These are phyloP conservation scores for Strigamia crassipes DNA, from an alignment of 2,888 invertebrate species.

Conservation along the genomic window DNA sequence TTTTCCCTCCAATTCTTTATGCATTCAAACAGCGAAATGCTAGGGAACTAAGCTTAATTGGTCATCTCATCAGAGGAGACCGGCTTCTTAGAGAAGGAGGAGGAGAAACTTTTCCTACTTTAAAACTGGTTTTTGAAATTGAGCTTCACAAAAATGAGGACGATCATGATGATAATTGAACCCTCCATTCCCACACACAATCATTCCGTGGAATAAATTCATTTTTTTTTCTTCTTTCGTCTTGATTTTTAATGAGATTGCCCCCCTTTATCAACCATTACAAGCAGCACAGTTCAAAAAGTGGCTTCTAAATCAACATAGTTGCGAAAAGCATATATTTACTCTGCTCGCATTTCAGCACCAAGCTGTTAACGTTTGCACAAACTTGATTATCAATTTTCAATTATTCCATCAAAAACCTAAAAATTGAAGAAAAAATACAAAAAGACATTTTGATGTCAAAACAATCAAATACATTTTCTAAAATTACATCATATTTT, in stretches of 20 bases:
- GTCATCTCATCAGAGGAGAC: constrained; percentile 3
- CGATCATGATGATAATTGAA: constrained; percentile 10
- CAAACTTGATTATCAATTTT: too few species aligned
- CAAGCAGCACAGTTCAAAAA: neutral
- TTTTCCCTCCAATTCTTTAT: constrained; percentile 10
- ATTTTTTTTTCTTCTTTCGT: neutral
- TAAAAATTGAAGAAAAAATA: too few species aligned
- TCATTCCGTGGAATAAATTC: neutral
- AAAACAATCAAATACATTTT: too few species aligned
- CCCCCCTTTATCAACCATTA: neutral
- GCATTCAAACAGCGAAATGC: constrained; percentile 3
- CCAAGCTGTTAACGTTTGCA: too few species aligned
- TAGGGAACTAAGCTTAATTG: constrained; percentile 10
- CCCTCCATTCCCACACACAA: constrained; percentile 1
- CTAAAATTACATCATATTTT: too few species aligned
- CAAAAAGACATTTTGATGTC: too few species aligned
- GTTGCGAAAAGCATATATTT: too few species aligned
- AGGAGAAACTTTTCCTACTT: constrained; percentile 3
- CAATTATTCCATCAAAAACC: too few species aligned
- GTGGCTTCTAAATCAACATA: too few species aligned
- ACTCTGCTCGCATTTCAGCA: too few species aligned
- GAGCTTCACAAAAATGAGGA: neutral
- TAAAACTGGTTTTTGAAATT: constrained; percentile 10
- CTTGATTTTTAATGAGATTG: neutral
- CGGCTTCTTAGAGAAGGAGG: neutral